Evolutionary conservation across 2,888 invertebrate genomes (phyloP), one percentile per base, ranked within the genome.

Genomic region (Melipona beecheii): DNA sequence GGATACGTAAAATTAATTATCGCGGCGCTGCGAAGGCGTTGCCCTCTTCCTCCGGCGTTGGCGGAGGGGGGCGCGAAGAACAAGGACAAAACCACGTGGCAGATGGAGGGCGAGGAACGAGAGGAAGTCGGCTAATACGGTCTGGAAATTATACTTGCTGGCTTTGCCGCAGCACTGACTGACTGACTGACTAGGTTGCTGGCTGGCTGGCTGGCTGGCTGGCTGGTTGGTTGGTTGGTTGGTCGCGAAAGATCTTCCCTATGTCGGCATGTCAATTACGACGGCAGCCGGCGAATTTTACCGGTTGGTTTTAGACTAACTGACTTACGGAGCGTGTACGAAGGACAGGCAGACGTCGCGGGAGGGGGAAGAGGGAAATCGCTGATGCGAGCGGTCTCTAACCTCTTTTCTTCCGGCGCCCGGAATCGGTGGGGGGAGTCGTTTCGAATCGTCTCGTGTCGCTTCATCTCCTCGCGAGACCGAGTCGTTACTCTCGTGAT

Each of bases 1-100:
- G 92, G 90, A 93, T 93, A 91, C 92, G 92, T 91, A 91, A 93
- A 93, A 93, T 93, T 92, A 93, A 93, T 93, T 92, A 92, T 92
- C 91, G 90, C 86, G 87, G 83, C 87, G 87, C 81, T 79, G 86
- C 83, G 87, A 81, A 84, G 89, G 84, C 84, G 87, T 83, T 80
- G 84, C 75, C 66, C 85, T 52, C 21, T 21, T 52, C 21, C 52
- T 43, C 84, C 84, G n/a, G n/a, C n/a, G 1, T 24, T 75, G 78
- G 81, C 72, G 68, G 78, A 76, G 71, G n/a, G 68, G 66, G 2
- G 27, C 72, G 83, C 75, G 62, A 50, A 43, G 58, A 54, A 72
- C 65, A 54, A 60, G 65, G 62, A 66, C 85, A 54, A 43, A 43
- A 50, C 19, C 56, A 36, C 73, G 74, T 64, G 78, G 70, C 64